Conservation (phyloP, 92 coral and sea anemone genomes). For the Desmophyllum pertusum region DNA sequence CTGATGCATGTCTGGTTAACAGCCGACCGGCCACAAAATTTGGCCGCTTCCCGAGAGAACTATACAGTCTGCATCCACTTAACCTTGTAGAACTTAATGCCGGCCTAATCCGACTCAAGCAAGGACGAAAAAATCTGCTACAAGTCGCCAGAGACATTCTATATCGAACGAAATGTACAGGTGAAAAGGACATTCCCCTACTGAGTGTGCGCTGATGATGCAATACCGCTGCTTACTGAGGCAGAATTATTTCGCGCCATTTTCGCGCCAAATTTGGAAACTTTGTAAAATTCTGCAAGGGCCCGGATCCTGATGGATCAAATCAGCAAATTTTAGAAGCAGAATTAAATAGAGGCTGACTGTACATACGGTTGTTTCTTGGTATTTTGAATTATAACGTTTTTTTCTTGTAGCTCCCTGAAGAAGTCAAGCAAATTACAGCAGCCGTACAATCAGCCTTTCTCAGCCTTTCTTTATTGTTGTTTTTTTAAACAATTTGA, state of each 20-base stretch:
- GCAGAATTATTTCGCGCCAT: neutral
- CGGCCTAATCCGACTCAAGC: constrained; percentile 75
- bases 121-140: constrained; percentile 76
- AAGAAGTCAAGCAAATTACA: too few relatives aligned
- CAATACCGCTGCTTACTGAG: constrained; percentile 7
- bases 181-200: constrained; percentile 19
- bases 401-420: too few relatives aligned
- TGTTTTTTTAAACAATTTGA: too few relatives aligned
- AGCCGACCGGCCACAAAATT: constrained; percentile 31
- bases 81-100: constrained; percentile 30
- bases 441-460: too few relatives aligned
- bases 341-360: neutral
- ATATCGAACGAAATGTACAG: neutral
- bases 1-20: constrained; percentile 34
- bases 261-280: too few relatives aligned
- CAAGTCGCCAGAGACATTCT: constrained; percentile 70
- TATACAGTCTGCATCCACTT: constrained; percentile 44
- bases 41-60: constrained; percentile 60
- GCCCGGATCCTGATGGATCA: too few relatives aligned
- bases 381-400: too few relatives aligned
- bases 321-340: too few relatives aligned
- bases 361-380: too few relatives aligned
- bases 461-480: too few relatives aligned
- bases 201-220: constrained; percentile 28
- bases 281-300: too few relatives aligned